Evolutionary conservation across 2,888 invertebrate genomes (phyloP).

Genomic region (Onchidella celtica): DNA sequence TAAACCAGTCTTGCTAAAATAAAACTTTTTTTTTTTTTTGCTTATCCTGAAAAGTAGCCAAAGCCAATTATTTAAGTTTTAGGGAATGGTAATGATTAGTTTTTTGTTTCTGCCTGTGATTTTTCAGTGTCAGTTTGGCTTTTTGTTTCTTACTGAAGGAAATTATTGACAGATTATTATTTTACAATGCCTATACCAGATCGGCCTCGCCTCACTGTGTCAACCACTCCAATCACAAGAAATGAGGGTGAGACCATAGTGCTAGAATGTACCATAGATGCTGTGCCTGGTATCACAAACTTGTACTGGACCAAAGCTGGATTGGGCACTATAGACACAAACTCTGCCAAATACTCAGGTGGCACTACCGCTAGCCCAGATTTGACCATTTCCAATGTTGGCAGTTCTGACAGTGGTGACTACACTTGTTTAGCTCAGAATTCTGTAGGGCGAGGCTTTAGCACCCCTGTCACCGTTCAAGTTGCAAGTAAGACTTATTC

Average conservation of each 20-base stretch:
- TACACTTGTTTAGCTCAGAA: constrained; percentile 52
- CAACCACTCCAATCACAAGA: constrained; percentile 27
- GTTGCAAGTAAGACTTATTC: constrained; percentile 27
- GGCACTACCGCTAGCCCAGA: constrained; percentile 40
- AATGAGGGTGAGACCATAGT: constrained; percentile 45
- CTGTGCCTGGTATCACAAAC: constrained; percentile 39
- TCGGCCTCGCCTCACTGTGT: constrained; percentile 45
- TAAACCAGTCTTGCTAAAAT: too few relatives aligned
- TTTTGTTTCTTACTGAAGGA: too few relatives aligned
- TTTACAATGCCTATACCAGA: background rate
- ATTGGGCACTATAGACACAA: background rate
- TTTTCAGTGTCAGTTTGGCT: too few relatives aligned
- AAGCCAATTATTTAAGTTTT: too few relatives aligned
- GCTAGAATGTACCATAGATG: constrained; percentile 49
- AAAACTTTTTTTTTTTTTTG: too few relatives aligned
- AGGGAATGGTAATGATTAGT: too few relatives aligned
- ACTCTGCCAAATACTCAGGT: constrained; percentile 42
- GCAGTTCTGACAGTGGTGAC: constrained; percentile 40
- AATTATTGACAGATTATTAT: too few relatives aligned
- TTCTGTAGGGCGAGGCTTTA: background rate
- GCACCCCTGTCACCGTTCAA: background rate
- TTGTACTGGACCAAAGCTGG: constrained; percentile 43
- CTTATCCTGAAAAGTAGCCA: too few relatives aligned
- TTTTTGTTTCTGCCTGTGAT: too few relatives aligned
- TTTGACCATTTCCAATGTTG: constrained; percentile 49